A percentile compares a stretch with the other conserved stretches of the same genome.
Conservation (phyloP, 2,113 vertebrate genomes). For the Lethenteron camtschaticum region DNA sequence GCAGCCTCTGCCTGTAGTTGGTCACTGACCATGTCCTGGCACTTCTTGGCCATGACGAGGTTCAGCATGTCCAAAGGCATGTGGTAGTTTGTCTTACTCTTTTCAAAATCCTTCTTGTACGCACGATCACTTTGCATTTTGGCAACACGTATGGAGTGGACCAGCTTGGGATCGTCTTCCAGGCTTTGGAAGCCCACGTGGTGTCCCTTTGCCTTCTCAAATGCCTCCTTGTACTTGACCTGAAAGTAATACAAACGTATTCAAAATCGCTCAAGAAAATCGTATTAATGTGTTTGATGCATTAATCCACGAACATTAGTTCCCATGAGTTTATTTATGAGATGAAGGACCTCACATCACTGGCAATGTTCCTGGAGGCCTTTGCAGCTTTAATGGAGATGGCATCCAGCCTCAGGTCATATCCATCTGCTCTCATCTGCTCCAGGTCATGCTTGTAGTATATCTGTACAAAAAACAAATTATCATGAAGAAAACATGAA, state of each 20-base stretch:
- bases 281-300: not conserved
- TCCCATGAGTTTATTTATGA: not conserved
- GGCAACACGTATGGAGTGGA: conserved; percentile 44
- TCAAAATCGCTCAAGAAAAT: not conserved
- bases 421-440: conserved; percentile 65
- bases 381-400: not conserved
- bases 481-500: not conserved
- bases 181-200: conserved; percentile 46
- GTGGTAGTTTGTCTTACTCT: conserved; percentile 48
- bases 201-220: conserved; percentile 61
- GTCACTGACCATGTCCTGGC: conserved; percentile 54
- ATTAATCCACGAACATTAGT: not conserved
- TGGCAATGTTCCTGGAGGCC: conserved; percentile 1
- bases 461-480: conserved; percentile 31
- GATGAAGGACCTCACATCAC: conserved; percentile 1
- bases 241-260: conserved; percentile 14
- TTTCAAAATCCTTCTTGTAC: conserved; percentile 68
- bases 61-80: conserved; percentile 51
- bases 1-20: conserved; percentile 41
- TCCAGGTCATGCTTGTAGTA: conserved; percentile 59
- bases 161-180: conserved; percentile 44
- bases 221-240: conserved; percentile 62
- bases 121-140: conserved; percentile 57
- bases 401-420: conserved; percentile 48
- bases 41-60: conserved; percentile 51